These are phyloP conservation scores for Netelia inedita DNA, from an alignment of 2,888 invertebrate species.

Conservation along the genomic window DNA sequence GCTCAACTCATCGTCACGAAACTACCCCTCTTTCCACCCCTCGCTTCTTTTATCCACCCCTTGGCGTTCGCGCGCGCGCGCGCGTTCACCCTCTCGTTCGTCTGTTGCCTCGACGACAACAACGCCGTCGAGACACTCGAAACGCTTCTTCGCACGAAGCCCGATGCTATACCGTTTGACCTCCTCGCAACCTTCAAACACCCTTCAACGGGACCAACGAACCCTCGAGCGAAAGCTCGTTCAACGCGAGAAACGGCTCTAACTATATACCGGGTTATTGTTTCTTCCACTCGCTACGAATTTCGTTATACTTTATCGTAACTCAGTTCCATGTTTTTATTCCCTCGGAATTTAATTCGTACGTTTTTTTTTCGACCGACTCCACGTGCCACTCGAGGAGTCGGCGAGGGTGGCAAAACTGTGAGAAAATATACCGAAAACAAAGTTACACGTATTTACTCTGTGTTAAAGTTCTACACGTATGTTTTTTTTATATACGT, in stretches of 20 bases:
- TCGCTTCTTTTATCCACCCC: constrained; percentile 12
- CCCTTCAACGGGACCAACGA: constrained; percentile 27
- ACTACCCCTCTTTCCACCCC: constrained; percentile 9
- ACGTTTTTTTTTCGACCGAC: too few relatives aligned
- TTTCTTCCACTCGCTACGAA: too few relatives aligned
- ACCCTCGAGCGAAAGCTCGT: constrained; percentile 17
- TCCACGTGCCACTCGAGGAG: too few relatives aligned
- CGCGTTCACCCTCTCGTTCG: constrained; percentile 20
- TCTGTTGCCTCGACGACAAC: constrained; percentile 33
- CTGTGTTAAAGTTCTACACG: constrained; percentile 33
- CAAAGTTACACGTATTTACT: too few relatives aligned
- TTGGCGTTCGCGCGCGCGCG: not conserved
- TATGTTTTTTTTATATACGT: constrained; percentile 60
- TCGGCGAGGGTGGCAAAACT: too few relatives aligned
- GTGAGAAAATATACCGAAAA: too few relatives aligned
- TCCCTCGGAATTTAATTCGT: too few relatives aligned
- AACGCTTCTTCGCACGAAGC: constrained; percentile 28
- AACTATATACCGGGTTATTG: not conserved
- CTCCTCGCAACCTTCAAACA: constrained; percentile 39
- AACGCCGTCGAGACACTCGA: constrained; percentile 36
- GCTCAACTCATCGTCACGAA: not conserved
- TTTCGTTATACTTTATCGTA: too few relatives aligned
- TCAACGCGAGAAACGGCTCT: not conserved
- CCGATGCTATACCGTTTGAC: constrained; percentile 9
- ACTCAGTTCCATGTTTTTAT: too few relatives aligned